Evolutionary conservation across 2,888 invertebrate species (phyloP), one percentile per base, ranked within the genome.

Genomic region (Campoplex capitator): DNA sequence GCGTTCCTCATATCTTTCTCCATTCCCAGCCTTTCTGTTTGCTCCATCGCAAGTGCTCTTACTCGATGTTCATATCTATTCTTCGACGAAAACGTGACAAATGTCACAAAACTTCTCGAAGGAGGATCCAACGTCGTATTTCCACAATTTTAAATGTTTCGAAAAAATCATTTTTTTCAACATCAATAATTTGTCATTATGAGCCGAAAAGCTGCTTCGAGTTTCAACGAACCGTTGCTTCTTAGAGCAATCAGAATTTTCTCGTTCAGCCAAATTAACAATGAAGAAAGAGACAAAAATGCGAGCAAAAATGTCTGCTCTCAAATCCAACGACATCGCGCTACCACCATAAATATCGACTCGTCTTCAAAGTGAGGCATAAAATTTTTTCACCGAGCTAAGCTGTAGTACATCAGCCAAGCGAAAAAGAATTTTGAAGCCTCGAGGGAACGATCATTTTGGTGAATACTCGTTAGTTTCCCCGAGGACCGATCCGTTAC

Each of bases 361-460:
- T 67, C 67, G n/a, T n/a, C 67, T 67, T 67, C 38, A 38, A 9
- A 23, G 23, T n/a, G n/a, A 67, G 38, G 42, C 42, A 38, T 38
- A 45, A 48, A 48, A 2, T 28, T 28, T 28, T 48, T 42, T 28
- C 48, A 28, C 23, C 32, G 45, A 70, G 28, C 28, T 45, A 7
- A 45, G 7, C 67, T 38, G n/a, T n/a, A n/a, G n/a, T n/a, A n/a
- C n/a, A 42, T 42, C 48, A 6, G 32, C 32, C 48, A 48, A 28
- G 28, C 7, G 16, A 70, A 70, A 28, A 28, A 70, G 23, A 48
- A 42, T 45, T 45, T 48, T 70, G 42, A 35, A 48, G 32, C 28
- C 79, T 79, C 70, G 32, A 13, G 79, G 79, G 79, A 45, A 70
- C 70, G 28, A 70, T 79, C 56, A 58, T 42, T 65, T n/a, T 11